These are phyloP conservation scores for Carassius gibelio DNA, from an alignment of 2,113 vertebrate species.

Conservation along the genomic window DNA sequence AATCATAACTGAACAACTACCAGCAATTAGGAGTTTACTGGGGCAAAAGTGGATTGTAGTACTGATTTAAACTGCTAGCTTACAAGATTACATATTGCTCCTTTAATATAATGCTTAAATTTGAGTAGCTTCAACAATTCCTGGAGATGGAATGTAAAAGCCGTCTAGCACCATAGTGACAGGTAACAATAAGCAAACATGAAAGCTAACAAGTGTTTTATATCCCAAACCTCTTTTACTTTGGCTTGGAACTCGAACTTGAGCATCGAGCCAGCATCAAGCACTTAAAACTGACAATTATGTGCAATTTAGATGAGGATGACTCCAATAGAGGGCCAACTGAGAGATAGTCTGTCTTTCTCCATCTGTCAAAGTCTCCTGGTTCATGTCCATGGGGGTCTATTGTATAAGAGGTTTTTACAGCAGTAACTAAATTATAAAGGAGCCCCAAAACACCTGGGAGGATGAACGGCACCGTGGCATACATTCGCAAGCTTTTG, in stretches of 20 bases:
- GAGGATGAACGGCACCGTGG: constrained; percentile 8
- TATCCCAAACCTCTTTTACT: constrained; percentile 12
- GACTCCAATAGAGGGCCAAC: constrained; percentile 6
- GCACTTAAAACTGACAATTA: constrained; percentile 32
- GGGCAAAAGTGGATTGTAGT: too few species aligned
- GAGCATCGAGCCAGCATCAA: neutral
- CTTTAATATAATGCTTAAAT: neutral
- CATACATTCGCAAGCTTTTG: neutral
- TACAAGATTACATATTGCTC: neutral
- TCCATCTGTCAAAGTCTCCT: constrained; percentile 37
- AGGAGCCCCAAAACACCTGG: constrained; percentile 35
- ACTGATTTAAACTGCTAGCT: neutral
- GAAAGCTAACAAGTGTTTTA: constrained; percentile 40
- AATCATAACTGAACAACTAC: too few species aligned
- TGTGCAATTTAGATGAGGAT: constrained; percentile 38
- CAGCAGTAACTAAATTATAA: constrained; percentile 45
- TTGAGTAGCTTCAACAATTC: neutral
- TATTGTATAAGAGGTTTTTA: constrained; percentile 51
- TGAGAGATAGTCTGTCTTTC: constrained; percentile 26
- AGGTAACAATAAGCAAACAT: constrained; percentile 19
- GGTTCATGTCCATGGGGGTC: constrained; percentile 2
- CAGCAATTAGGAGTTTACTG: too few species aligned
- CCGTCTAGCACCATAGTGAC: neutral
- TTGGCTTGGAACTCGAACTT: neutral
- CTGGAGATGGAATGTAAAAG: neutral